Base-by-base conservation (phyloP, 2,888 invertebrate species). In the Altica lythri region DNA sequence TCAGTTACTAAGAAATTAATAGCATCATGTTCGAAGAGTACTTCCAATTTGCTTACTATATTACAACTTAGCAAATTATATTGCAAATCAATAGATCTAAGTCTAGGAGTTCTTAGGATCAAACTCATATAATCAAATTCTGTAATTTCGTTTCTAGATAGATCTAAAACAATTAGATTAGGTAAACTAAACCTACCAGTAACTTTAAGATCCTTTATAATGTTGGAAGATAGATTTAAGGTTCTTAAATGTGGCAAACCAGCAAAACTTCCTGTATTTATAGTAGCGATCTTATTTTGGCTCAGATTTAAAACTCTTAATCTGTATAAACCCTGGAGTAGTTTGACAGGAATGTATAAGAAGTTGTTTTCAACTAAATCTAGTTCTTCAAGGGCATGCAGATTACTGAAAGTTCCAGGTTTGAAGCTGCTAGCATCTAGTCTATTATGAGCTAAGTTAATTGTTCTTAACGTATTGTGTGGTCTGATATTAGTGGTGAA, bases 121-220 rank as follows among this genome's bases (percentile, higher is more conserved):
- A 75, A 55, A n/a, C 57, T 50, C 32, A 70, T 63, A 50, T 73
- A 74, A 49, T 73, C 70, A 9, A 76, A 59, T 40, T 70, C 60
- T 3, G 59, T 60, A 5, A 76, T 60, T 9, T 68, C 62, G 53
- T 76, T 76, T 17, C 61, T 50, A 0, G 72, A 68, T 4, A 76
- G 53, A 57, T 74, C 72, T 29, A 75, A 52, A 13, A 66, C 69
- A 53, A 71, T 67, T 14, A 75, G 54, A 53, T 62, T 70, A 29
- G 68, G 64, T 17, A 75, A 44, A 4, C 64, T 57, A 18, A 72
- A 62, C 4, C 70, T 63, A 3, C 74, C 74, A 12, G 67, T 72
- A 1, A 67, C 61, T 46, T 68, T 62, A 2, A 70, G 57, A 3
- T 47, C 37, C 8, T 60, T 51, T 2, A 75, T 64, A 2, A 51